A percentile compares a stretch with the other conserved stretches of the same genome.
These are phyloP conservation scores for Eilema griseolum DNA, from an alignment of 2,888 invertebrate genomes.

Conservation along the genomic window DNA sequence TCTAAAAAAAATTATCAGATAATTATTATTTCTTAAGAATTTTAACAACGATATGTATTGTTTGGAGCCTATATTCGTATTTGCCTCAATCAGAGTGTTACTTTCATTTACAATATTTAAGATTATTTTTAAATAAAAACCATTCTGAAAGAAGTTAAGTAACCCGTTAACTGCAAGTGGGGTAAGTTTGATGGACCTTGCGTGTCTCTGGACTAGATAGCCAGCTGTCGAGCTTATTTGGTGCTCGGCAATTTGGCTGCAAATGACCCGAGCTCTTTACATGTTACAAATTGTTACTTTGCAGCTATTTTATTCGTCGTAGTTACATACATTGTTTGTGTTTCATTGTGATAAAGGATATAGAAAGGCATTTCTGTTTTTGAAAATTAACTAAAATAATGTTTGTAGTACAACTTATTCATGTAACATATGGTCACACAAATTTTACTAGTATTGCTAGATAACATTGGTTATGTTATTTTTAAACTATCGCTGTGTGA, in stretches of 20 bases:
- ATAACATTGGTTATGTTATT: no score
- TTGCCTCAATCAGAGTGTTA: no score
- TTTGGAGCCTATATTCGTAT: slow-evolving; percentile 6
- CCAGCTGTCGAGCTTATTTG: slow-evolving; percentile 48
- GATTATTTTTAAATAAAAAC: background rate
- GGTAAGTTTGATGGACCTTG: slow-evolving; percentile 60
- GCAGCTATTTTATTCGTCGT: background rate
- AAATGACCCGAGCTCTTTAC: slow-evolving; percentile 32
- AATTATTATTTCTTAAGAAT: no score
- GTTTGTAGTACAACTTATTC: no score
- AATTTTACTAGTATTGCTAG: no score
- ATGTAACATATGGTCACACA: no score
- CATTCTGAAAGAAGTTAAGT: slow-evolving; percentile 25
- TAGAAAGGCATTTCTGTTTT: no score
- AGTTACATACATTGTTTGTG: background rate
- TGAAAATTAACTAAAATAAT: no score
- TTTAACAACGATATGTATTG: no score
- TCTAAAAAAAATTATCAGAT: no score
- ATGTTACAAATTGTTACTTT: slow-evolving; percentile 21
- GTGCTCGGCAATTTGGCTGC: slow-evolving; percentile 41
- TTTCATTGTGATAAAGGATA: background rate
- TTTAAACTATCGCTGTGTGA: no score
- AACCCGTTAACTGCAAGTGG: slow-evolving; percentile 51
- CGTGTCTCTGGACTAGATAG: slow-evolving; percentile 58
- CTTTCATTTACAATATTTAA: background rate